Conservation (phyloP, 2,797 vertebrate genomes). For the Cuniculus paca region DNA sequence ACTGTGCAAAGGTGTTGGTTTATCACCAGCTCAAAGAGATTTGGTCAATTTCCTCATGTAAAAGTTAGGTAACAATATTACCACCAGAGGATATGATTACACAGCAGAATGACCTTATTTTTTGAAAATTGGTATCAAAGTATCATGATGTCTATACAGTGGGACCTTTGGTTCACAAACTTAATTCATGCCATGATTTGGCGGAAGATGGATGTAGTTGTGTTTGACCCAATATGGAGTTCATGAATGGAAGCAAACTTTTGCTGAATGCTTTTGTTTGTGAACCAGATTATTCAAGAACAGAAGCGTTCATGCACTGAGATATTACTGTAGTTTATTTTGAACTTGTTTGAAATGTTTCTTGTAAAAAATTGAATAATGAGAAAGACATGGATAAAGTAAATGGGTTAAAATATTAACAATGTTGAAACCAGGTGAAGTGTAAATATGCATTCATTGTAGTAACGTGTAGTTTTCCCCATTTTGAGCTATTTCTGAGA, state of each 20-base stretch:
- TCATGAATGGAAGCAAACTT: background rate
- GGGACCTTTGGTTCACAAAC: background rate
- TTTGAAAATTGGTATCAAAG: background rate
- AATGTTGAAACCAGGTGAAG: background rate
- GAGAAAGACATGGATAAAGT: background rate
- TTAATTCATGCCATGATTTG: background rate
- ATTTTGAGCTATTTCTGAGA: background rate
- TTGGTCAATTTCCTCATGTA: background rate
- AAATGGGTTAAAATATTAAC: background rate
- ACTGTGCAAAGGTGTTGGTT: background rate
- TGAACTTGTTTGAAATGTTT: background rate
- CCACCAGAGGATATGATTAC: background rate
- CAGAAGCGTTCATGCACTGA: background rate
- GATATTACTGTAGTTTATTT: background rate
- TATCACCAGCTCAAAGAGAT: background rate
- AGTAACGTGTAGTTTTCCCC: background rate
- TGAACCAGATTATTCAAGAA: background rate
- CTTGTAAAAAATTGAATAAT: background rate
- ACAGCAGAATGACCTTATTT: background rate
- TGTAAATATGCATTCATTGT: background rate
- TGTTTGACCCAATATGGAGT: background rate
- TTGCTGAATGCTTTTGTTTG: background rate
- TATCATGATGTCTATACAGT: background rate
- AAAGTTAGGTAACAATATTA: background rate
- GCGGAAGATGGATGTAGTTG: background rate